phyloP scores from a whole-genome alignment of 2,888 invertebrate species.

The Drosophila putrida region DNA sequence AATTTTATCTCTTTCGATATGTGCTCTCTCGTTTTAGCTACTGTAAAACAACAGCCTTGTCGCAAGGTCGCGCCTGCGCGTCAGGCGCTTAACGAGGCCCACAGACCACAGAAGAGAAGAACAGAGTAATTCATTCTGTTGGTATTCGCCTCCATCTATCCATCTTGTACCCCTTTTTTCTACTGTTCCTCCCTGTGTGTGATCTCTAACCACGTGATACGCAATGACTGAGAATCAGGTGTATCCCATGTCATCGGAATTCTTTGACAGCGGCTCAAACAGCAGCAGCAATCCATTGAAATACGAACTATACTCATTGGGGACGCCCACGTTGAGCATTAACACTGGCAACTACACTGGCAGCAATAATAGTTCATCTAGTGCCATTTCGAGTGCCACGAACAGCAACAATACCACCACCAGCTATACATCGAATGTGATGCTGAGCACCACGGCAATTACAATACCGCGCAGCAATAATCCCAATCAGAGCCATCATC shows the following conservation, averaged over 20 bases:
- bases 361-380: slow-evolving; percentile 40
- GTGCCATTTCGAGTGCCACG: slow-evolving; percentile 30
- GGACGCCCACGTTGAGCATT: slow-evolving; percentile 70
- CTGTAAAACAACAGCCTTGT: slow-evolving; percentile 51
- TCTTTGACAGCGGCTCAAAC: slow-evolving; percentile 85
- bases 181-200: not conserved
- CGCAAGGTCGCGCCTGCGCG: slow-evolving; percentile 54
- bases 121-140: not conserved
- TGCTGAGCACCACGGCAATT: slow-evolving; percentile 83
- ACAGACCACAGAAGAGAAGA: not conserved
- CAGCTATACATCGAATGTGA: slow-evolving; percentile 78
- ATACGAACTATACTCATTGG: slow-evolving; percentile 83
- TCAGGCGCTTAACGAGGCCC: slow-evolving; percentile 34
- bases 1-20: slow-evolving; percentile 19
- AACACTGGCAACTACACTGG: slow-evolving; percentile 52
- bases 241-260: slow-evolving; percentile 85
- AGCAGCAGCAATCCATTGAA: slow-evolving; percentile 84
- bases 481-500: slow-evolving; percentile 82
- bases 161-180: not conserved
- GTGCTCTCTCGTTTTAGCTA: slow-evolving; percentile 42
- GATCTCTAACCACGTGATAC: slow-evolving; percentile 28
- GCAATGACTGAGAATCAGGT: slow-evolving; percentile 85
- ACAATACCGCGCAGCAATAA: slow-evolving; percentile 84
- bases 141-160: not conserved
- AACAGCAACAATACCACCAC: slow-evolving; percentile 34